Conservation (phyloP, 2,113 vertebrate genomes). For the Neogale vison region DNA sequence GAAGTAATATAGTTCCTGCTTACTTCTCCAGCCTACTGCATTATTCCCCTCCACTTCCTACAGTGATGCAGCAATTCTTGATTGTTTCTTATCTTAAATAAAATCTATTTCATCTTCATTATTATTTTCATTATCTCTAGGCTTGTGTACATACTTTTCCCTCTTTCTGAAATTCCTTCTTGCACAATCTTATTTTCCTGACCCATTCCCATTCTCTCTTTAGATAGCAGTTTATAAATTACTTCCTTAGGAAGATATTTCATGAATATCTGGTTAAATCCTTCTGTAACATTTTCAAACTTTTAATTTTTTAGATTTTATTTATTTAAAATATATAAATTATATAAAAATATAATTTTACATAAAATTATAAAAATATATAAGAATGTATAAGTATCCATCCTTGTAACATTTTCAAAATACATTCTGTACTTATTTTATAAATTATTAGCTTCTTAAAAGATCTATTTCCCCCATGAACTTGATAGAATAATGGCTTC, state of each 20-base stretch:
- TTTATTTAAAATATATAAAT: no score
- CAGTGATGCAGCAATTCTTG: not conserved
- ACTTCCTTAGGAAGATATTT: not conserved
- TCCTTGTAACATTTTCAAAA: not conserved
- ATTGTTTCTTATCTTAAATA: not conserved
- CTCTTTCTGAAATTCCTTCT: not conserved
- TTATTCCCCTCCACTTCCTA: not conserved
- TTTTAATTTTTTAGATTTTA: no score
- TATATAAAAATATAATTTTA: no score
- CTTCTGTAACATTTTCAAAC: not conserved
- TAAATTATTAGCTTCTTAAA: not conserved
- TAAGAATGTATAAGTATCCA: no score
- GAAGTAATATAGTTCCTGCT: not conserved
- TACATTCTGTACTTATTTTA: not conserved
- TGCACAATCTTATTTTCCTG: not conserved
- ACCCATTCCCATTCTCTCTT: not conserved
- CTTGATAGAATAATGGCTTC: not conserved
- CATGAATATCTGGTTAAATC: not conserved
- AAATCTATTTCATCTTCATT: not conserved
- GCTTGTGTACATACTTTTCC: not conserved
- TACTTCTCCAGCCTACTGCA: not conserved
- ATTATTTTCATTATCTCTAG: not conserved
- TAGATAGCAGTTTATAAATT: not conserved
- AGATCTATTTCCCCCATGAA: not conserved
- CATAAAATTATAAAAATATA: no score